Evolutionary conservation across 2,113 vertebrate genomes (phyloP).

Genomic region (Lophochroa leadbeateri): DNA sequence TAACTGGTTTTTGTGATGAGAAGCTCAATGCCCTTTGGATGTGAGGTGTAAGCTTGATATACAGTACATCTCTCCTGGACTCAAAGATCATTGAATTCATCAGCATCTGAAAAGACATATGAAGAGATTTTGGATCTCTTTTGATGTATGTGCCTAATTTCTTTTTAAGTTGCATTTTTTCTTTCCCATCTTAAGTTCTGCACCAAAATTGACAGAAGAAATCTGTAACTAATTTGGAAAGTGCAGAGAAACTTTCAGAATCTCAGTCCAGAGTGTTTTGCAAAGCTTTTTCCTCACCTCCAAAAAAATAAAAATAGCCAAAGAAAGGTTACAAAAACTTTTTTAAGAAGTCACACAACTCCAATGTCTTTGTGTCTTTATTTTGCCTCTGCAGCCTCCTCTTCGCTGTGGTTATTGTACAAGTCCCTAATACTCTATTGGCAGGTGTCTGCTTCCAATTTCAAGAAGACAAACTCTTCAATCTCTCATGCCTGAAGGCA

Average conservation of each 20-base stretch:
- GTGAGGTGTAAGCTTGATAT: background rate
- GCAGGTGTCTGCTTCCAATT: conserved; percentile 12
- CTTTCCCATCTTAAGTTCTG: background rate
- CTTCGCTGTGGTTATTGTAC: background rate
- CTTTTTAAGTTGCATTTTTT: conserved; percentile 7
- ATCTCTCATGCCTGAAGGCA: conserved; percentile 48
- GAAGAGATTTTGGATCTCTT: background rate
- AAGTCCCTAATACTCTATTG: background rate
- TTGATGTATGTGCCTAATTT: background rate
- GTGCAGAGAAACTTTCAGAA: background rate
- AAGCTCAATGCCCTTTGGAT: background rate
- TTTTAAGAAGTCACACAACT: background rate
- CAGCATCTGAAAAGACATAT: background rate
- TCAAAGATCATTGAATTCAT: background rate
- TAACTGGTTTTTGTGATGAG: background rate
- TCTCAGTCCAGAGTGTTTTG: background rate
- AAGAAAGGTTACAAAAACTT: background rate
- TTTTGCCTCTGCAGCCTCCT: background rate
- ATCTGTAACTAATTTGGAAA: background rate
- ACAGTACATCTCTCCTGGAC: background rate
- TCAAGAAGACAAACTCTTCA: conserved; percentile 51
- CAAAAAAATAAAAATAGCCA: background rate
- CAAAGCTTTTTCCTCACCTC: rapidly evolving
- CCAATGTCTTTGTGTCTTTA: background rate
- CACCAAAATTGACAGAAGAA: background rate